Percentiles rank a stretch among this genome's conserved stretches.
Evolutionary conservation across 2,888 invertebrate species (phyloP).

Genomic region (Gymnocheta viridis): DNA sequence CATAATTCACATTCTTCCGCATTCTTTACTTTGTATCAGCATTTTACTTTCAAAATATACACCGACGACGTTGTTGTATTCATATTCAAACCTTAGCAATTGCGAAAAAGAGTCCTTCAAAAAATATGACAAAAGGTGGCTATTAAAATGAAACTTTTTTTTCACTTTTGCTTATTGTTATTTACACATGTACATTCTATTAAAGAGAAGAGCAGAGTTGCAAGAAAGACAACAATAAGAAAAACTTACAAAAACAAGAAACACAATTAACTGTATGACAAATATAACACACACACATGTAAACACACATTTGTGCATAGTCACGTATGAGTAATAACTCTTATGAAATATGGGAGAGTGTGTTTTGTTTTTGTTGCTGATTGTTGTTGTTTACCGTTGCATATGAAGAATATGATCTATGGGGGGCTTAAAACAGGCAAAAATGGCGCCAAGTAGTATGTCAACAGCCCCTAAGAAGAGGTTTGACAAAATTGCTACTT

Average conservation of each 20-base stretch:
- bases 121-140: conserved; percentile 41
- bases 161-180: background rate
- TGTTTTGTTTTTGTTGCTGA: no score
- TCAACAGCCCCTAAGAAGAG: no score
- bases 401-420: conserved; percentile 35
- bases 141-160: conserved; percentile 54
- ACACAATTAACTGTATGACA: conserved; percentile 43
- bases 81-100: conserved; percentile 38
- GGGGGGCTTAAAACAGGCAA: no score
- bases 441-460: background rate
- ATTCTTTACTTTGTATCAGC: conserved; percentile 23
- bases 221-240: conserved; percentile 27
- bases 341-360: background rate
- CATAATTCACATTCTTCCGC: conserved; percentile 28
- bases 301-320: background rate
- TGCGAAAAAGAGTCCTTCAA: conserved; percentile 56
- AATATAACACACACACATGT: background rate
- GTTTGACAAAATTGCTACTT: no score
- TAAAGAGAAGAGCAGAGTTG: background rate
- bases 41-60: background rate
- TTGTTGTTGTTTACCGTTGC: conserved; percentile 1
- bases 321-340: conserved; percentile 29
- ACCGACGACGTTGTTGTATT: conserved; percentile 20
- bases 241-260: conserved; percentile 16
- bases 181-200: conserved; percentile 31